A percentile compares a stretch with the other conserved stretches of the same genome.
These are phyloP conservation scores for Arbacia lixula DNA, from an alignment of 53 echinoderm and acorn worm genomes.

Conservation along the genomic window DNA sequence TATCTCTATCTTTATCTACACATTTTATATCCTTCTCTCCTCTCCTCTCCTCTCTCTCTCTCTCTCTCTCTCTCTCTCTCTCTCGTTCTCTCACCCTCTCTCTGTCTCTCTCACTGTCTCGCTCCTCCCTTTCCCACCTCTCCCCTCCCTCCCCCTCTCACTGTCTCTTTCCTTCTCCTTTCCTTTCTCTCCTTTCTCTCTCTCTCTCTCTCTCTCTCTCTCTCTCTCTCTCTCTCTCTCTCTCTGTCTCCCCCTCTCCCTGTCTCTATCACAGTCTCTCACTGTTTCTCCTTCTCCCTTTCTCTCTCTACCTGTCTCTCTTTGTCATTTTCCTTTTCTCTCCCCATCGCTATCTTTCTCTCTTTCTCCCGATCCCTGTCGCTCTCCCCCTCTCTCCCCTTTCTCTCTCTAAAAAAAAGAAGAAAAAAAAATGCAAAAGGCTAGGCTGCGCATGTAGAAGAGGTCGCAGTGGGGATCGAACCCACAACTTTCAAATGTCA, in stretches of 20 bases:
- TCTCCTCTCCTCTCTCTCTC: neutral
- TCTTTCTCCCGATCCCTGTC: neutral
- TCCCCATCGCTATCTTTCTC: neutral
- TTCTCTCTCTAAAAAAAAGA: neutral
- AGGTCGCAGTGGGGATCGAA: slow-evolving; percentile 18
- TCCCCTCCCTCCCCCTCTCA: neutral
- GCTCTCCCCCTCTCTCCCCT: neutral
- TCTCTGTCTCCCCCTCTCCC: neutral
- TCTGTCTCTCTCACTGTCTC: neutral
- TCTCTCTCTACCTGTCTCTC: neutral
- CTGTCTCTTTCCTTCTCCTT: neutral
- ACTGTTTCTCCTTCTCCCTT: neutral
- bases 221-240: neutral
- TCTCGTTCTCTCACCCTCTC: neutral
- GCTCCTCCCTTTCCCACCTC: neutral
- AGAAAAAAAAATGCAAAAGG: neutral
- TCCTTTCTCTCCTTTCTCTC: neutral
- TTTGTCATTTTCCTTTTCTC: neutral
- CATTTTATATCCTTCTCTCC: too few relatives aligned
- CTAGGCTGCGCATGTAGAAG: slow-evolving; percentile 31
- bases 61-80: neutral
- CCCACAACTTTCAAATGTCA: neutral
- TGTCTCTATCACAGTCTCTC: neutral
- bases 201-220: neutral
- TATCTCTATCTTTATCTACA: neutral